Conservation (phyloP, 2,797 vertebrate species). For the Sphenopsis melanotis region DNA sequence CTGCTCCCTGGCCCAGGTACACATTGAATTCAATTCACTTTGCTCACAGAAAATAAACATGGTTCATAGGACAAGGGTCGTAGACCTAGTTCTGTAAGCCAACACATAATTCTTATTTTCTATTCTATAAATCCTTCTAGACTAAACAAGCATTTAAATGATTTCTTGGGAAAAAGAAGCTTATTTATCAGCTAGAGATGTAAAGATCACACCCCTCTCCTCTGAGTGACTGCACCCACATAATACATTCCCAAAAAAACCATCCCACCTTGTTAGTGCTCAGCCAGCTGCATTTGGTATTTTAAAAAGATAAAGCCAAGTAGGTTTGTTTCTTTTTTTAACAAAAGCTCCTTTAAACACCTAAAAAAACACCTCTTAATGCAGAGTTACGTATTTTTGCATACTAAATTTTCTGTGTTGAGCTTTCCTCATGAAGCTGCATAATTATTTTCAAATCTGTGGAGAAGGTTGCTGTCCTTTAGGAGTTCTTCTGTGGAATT, state of each 20-base stretch:
- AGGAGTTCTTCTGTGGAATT: conserved; percentile 93
- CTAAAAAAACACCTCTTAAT: not conserved
- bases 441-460: fast-evolving
- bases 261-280: not conserved
- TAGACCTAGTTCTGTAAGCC: not conserved
- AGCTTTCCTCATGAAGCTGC: not conserved
- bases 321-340: not conserved
- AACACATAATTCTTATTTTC: not conserved
- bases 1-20: not conserved
- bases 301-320: conserved; percentile 7
- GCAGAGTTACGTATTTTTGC: not conserved
- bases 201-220: not conserved
- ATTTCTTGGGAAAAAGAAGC: not conserved
- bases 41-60: not conserved
- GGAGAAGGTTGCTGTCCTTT: not conserved
- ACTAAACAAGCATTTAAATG: not conserved
- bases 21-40: fast-evolving
- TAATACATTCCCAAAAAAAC: not conserved
- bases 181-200: not conserved
- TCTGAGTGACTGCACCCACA: fast-evolving
- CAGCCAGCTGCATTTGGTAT: not conserved
- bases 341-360: conserved; percentile 1
- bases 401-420: not conserved
- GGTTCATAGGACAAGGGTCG: too few species aligned
- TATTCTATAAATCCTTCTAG: not conserved